Evolutionary conservation across 2,888 invertebrate species (phyloP).

Genomic region (Blastobasis lacticolella): DNA sequence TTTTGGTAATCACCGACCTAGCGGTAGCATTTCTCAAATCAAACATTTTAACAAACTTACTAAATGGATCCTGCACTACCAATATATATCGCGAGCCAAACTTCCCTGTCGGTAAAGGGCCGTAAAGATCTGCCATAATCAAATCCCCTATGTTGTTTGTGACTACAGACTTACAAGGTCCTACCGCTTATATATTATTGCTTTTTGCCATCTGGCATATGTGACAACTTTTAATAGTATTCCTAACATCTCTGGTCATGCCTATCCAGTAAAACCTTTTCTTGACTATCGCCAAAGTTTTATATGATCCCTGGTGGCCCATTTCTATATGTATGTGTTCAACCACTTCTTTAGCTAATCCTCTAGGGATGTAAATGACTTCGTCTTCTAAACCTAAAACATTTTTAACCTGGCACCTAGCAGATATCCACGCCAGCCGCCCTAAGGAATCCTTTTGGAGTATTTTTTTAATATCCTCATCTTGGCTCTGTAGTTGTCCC

Average conservation of each 20-base stretch:
- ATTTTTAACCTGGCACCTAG: background rate
- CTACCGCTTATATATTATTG: constrained; percentile 9
- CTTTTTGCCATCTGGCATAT: constrained; percentile 15
- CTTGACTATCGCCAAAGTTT: constrained; percentile 14
- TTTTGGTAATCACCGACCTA: constrained; percentile 8
- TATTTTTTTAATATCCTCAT: background rate
- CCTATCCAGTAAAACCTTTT: constrained; percentile 16
- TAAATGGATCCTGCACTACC: constrained; percentile 16
- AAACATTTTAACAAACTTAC: constrained; percentile 13
- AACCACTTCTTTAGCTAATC: constrained; percentile 3
- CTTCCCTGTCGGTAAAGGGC: constrained; percentile 9
- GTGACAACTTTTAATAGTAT: constrained; percentile 11
- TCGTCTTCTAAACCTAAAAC: background rate
- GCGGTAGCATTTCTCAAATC: constrained; percentile 4
- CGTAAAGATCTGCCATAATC: constrained; percentile 19
- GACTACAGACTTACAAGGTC: constrained; percentile 10
- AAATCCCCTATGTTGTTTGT: constrained; percentile 12
- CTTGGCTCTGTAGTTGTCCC: background rate
- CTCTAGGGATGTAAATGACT: constrained; percentile 9
- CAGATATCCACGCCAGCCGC: background rate
- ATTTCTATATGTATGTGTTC: constrained; percentile 15
- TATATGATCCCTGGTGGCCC: constrained; percentile 19
- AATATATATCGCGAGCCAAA: constrained; percentile 14
- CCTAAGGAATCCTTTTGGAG: background rate
- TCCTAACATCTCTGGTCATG: constrained; percentile 8